Evolutionary conservation across 2,888 invertebrate species (phyloP), one percentile per base, ranked within the genome.

Genomic region (Cantharis rustica): DNA sequence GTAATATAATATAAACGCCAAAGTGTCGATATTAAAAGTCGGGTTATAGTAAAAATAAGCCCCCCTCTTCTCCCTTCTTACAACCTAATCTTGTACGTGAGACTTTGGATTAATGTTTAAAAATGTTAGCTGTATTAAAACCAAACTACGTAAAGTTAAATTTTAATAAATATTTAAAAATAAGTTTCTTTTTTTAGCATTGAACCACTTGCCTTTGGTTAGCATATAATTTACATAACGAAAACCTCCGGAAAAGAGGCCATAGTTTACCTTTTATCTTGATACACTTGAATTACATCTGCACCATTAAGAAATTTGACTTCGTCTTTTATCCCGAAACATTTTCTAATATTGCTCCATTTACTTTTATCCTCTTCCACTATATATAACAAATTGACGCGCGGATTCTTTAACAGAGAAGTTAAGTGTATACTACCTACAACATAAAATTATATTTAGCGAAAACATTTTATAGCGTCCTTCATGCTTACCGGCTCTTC

Each of bases 391-490:
- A 93, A 84, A 26, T 88, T 86, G 0, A 90, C 84, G 7, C 91
- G 89, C 1, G 88, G 88, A 83, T 89, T 91, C 9, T 83, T 83
- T 4, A 89, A 79, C 17, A 92, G 85, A 79, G 89, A 90, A 13
- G 86, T 79, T 76, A 92, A 84, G 81, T 93, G 92, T 78, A 92
- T 92, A 69, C 90, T 90, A 0, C 92, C 83, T 83, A 73, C 68
- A 80, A 80, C n/a, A 15, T 3, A 66, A 20, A 66, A 16, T n/a
- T 20, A 69, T 27, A 64, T 64, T 64, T 13, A 7, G 16, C 64
- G 11, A 20, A 13, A 20, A 17, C n/a, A 17, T 17, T 63, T 23
- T 20, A 23, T 66, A 20, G 11, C 23, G 20, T n/a, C 66, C 27
- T 16, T 2, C 26, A 13, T 47, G 70, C 76, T 79, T 76, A 83